A percentile compares a stretch with the other conserved stretches of the same genome.
These are phyloP conservation scores for Drosophila pandora DNA, from an alignment of 1,140 invertebrate genomes.

Conservation along the genomic window DNA sequence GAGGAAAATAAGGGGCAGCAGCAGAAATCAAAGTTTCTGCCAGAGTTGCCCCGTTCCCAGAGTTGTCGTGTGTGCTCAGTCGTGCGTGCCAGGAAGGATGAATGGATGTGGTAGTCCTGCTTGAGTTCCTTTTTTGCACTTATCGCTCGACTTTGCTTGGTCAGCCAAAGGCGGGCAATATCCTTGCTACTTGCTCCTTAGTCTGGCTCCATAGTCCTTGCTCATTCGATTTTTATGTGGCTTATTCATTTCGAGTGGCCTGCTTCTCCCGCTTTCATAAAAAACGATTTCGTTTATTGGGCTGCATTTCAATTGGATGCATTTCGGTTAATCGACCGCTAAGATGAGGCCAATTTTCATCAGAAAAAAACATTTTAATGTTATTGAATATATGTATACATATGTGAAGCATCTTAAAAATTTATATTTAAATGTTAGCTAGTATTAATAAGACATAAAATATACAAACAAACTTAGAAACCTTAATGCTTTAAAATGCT, in stretches of 20 bases:
- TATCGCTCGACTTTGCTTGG: conserved; percentile 9
- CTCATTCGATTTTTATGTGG: conserved; percentile 9
- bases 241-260: conserved; percentile 12
- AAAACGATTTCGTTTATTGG: conserved; percentile 17
- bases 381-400: background rate
- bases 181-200: background rate
- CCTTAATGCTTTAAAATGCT: too few species aligned
- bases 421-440: too few species aligned
- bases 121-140: conserved; percentile 7
- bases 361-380: background rate
- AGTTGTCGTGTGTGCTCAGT: conserved; percentile 37
- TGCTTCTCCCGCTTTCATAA: conserved; percentile 1
- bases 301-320: conserved; percentile 14
- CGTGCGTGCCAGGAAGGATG: conserved; percentile 22
- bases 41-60: conserved; percentile 14
- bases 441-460: too few species aligned
- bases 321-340: conserved; percentile 7
- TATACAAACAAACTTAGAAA: too few species aligned
- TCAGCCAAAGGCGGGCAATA: conserved; percentile 2
- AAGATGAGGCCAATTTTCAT: background rate
- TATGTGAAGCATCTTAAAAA: too few species aligned
- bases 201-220: background rate
- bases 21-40: conserved; percentile 23
- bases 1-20: too few species aligned
- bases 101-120: conserved; percentile 1